These are phyloP conservation scores for Stratiolaelaps scimitus DNA, from an alignment of 1,140 invertebrate species.

Conservation along the genomic window DNA sequence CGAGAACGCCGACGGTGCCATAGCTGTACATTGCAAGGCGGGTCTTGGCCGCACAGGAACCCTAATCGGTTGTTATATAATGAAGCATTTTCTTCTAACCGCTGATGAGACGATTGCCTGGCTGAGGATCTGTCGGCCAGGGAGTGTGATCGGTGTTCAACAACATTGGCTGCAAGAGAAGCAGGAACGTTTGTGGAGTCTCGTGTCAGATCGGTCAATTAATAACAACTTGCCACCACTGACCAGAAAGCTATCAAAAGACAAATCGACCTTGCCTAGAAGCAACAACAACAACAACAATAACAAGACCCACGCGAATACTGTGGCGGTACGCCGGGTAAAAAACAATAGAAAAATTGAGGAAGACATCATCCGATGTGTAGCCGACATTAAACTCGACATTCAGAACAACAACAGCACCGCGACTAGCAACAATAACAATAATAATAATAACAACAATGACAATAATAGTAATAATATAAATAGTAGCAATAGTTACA, in stretches of 20 bases:
- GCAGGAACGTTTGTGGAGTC: constrained; percentile 2
- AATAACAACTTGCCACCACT: neutral
- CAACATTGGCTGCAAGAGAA: constrained; percentile 42
- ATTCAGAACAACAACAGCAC: too few relatives aligned
- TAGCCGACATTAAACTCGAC: constrained; percentile 8
- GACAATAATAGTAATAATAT: too few relatives aligned
- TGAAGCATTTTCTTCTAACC: constrained; percentile 47
- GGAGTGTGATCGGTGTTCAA: constrained; percentile 47
- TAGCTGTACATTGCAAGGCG: constrained; percentile 37
- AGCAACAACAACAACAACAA: too few relatives aligned
- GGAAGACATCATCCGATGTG: constrained; percentile 11
- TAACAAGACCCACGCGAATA: too few relatives aligned
- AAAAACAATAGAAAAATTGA: constrained; percentile 13
- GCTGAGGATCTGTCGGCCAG: constrained; percentile 46
- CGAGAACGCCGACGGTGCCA: constrained; percentile 2
- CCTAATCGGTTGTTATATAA: constrained; percentile 47
- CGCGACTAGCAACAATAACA: too few relatives aligned
- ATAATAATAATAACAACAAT: too few relatives aligned
- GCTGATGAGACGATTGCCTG: constrained; percentile 47
- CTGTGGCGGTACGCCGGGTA: neutral
- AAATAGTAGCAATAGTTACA: too few relatives aligned
- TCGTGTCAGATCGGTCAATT: neutral
- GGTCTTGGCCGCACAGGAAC: constrained; percentile 48
- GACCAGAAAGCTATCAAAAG: too few relatives aligned
- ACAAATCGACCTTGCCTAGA: too few relatives aligned